These are phyloP conservation scores for Magallana angulata DNA, from an alignment of 1,140 invertebrate species.

Conservation along the genomic window DNA sequence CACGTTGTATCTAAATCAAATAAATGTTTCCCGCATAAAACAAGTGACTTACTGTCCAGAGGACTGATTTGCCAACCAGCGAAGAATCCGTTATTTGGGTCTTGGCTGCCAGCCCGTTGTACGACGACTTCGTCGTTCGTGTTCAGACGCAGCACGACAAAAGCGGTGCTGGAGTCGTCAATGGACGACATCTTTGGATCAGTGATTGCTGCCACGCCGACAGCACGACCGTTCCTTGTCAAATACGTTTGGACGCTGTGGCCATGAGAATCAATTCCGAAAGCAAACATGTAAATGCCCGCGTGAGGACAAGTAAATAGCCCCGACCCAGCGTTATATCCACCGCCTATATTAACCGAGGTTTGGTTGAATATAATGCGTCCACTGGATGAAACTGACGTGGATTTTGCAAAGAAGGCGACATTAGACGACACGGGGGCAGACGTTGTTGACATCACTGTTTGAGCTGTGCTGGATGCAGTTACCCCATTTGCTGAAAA, in stretches of 20 bases:
- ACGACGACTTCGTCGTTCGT: not conserved
- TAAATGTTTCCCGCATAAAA: not conserved
- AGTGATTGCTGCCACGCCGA: slow-evolving; percentile 5
- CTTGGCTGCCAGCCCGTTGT: not conserved
- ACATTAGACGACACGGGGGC: not conserved
- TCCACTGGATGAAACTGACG: not conserved
- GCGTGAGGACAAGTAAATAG: not conserved
- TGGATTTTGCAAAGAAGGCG: not conserved
- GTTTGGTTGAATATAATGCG: not conserved
- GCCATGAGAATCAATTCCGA: not conserved
- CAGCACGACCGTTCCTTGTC: not conserved
- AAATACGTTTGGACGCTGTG: not conserved
- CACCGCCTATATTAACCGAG: not conserved
- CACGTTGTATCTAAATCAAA: not conserved
- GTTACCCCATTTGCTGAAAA: not conserved
- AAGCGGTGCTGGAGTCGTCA: slow-evolving; percentile 1
- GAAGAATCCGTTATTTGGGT: not conserved
- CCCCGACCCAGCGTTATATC: not conserved
- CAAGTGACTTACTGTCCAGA: not conserved
- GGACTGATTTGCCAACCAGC: not conserved
- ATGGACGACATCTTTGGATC: not conserved
- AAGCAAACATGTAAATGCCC: slow-evolving; percentile 7
- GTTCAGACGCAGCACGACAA: slow-evolving; percentile 8
- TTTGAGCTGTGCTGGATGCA: not conserved
- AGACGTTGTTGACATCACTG: not conserved